These are phyloP conservation scores for Thamnophis elegans DNA, from an alignment of 2,797 vertebrate genomes.

Conservation along the genomic window DNA sequence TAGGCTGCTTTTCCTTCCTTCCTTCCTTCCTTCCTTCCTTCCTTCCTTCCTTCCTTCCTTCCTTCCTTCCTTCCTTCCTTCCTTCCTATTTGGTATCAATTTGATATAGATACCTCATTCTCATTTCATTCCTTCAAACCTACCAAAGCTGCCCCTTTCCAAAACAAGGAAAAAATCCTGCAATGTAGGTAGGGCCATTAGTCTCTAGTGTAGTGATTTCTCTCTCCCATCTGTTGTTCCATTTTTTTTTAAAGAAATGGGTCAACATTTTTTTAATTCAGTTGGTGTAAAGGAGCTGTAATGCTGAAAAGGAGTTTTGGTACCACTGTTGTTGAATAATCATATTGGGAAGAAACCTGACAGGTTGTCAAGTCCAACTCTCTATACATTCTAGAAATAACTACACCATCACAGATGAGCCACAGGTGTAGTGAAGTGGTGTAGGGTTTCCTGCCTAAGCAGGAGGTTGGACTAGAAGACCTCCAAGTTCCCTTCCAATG, in stretches of 20 bases:
- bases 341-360: neutral
- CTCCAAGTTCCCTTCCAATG: too few species aligned
- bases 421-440: neutral
- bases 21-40: neutral
- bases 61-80: too few species aligned
- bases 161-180: neutral
- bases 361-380: neutral
- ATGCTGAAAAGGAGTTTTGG: neutral
- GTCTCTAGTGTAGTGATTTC: neutral
- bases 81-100: neutral
- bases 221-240: neutral
- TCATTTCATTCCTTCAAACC: neutral
- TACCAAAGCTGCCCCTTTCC: neutral
- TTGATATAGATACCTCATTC: neutral
- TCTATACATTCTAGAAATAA: neutral
- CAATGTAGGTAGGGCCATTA: neutral
- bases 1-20: neutral
- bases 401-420: neutral
- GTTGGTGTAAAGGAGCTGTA: neutral
- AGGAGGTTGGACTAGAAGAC: too few species aligned
- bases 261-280: neutral
- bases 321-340: neutral
- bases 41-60: neutral
- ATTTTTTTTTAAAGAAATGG: neutral
- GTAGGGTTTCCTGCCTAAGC: too few species aligned